Percentiles rank a stretch among this genome's conserved stretches.
Evolutionary conservation across 2,113 vertebrate species (phyloP).

Genomic region (Oncorhynchus gorbuscha): DNA sequence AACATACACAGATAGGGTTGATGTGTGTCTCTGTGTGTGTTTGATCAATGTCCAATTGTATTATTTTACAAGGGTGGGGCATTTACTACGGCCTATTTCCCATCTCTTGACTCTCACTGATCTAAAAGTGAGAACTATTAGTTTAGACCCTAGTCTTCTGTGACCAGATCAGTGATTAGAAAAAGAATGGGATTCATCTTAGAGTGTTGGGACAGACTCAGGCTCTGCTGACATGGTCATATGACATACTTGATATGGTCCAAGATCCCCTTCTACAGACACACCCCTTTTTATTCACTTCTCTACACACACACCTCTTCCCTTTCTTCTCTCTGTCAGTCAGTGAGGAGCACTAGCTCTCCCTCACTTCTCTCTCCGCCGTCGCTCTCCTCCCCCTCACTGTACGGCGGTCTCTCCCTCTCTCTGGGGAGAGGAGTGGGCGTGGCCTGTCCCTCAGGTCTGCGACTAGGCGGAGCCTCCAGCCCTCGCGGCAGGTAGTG

Average conservation of each 20-base stretch:
- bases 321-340: constrained; percentile 4
- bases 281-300: background rate
- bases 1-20: too few relatives aligned
- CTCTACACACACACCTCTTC: constrained; percentile 39
- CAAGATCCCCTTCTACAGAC: background rate
- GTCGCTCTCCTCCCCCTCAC: constrained; percentile 89
- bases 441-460: constrained; percentile 66
- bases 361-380: constrained; percentile 87
- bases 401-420: constrained; percentile 79
- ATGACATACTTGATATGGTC: background rate
- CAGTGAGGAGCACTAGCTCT: constrained; percentile 69
- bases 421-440: constrained; percentile 54
- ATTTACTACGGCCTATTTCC: too few relatives aligned
- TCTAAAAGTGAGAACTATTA: too few relatives aligned
- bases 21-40: too few relatives aligned
- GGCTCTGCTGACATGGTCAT: too few relatives aligned
- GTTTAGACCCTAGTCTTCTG: too few relatives aligned
- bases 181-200: too few relatives aligned
- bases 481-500: constrained; percentile 81
- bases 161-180: too few relatives aligned
- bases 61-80: too few relatives aligned
- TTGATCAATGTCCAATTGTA: too few relatives aligned
- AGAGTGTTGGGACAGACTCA: too few relatives aligned
- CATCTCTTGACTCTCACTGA: too few relatives aligned
- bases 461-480: constrained; percentile 52